phyloP scores from a whole-genome alignment of 2,113 vertebrate species.

The Chionis minor region DNA sequence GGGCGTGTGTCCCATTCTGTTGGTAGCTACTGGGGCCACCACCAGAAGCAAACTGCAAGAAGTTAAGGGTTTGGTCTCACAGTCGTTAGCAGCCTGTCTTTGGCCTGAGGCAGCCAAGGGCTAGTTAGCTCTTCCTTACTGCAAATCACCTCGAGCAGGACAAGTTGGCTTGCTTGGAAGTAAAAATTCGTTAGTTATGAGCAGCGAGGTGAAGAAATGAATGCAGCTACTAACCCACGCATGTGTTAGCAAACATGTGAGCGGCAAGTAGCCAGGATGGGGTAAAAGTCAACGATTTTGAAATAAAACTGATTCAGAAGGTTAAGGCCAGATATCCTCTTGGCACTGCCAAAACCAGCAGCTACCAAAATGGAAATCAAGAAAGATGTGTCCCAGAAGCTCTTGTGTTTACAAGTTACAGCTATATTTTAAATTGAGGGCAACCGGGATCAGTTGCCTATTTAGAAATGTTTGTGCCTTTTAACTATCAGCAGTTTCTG shows the following conservation, averaged over 20 bases:
- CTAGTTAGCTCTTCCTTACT: neutral
- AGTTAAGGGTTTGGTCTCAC: neutral
- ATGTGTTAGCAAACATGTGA: neutral
- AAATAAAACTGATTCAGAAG: conserved; percentile 3
- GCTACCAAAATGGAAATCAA: neutral
- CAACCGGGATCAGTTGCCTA: neutral
- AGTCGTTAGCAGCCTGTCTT: neutral
- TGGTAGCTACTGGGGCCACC: neutral
- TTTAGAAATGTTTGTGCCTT: neutral
- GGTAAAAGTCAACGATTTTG: neutral
- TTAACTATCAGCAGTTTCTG: conserved; percentile 8
- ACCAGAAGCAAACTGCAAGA: rapidly evolving
- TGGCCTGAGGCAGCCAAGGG: neutral
- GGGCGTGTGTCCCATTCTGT: rapidly evolving
- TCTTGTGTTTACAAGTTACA: neutral
- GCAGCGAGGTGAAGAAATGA: neutral
- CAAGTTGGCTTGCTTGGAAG: neutral
- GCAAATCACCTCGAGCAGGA: neutral
- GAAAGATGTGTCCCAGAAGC: neutral
- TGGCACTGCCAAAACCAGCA: neutral
- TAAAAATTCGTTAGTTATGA: neutral
- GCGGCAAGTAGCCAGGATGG: neutral
- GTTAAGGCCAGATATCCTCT: neutral
- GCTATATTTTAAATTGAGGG: conserved; percentile 35
- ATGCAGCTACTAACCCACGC: neutral